Evolutionary conservation across 2,113 vertebrate genomes (phyloP).

Genomic region (Orthochromis malagaraziensis): DNA sequence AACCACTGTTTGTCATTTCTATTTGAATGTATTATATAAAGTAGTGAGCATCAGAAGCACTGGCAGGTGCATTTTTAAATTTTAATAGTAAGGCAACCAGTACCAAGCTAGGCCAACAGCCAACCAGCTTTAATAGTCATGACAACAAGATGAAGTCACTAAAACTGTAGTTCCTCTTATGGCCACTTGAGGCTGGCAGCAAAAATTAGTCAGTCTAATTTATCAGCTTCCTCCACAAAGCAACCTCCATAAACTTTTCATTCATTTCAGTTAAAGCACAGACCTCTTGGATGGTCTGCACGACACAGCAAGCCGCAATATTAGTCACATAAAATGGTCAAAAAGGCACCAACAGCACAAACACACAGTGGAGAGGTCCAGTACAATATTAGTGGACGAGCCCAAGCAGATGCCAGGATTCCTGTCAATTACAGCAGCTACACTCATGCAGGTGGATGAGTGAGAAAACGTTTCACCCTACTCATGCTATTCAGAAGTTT

Average conservation of each 20-base stretch:
- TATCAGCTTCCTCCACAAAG: not conserved
- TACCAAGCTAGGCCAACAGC: not conserved
- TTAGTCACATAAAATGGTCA: not conserved
- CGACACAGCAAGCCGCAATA: not conserved
- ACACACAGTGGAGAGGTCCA: not conserved
- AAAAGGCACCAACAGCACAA: not conserved
- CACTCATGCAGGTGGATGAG: not conserved
- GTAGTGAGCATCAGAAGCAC: not conserved
- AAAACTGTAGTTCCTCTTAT: not conserved
- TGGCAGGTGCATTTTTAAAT: not conserved
- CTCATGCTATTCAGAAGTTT: not conserved
- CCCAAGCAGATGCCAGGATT: not conserved
- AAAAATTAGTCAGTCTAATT: not conserved
- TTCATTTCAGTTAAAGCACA: not conserved
- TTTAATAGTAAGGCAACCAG: not conserved
- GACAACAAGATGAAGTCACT: not conserved
- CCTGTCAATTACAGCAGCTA: not conserved
- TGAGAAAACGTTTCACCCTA: not conserved
- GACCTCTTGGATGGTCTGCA: not conserved
- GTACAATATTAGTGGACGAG: not conserved
- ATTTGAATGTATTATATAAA: not conserved
- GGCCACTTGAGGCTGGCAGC: not conserved
- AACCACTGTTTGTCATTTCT: not conserved
- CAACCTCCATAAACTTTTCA: not conserved
- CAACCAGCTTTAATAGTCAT: not conserved